Evolutionary conservation across 2,888 invertebrate genomes (phyloP), one percentile per base, ranked within the genome.

Genomic region (Campoplex capitator): DNA sequence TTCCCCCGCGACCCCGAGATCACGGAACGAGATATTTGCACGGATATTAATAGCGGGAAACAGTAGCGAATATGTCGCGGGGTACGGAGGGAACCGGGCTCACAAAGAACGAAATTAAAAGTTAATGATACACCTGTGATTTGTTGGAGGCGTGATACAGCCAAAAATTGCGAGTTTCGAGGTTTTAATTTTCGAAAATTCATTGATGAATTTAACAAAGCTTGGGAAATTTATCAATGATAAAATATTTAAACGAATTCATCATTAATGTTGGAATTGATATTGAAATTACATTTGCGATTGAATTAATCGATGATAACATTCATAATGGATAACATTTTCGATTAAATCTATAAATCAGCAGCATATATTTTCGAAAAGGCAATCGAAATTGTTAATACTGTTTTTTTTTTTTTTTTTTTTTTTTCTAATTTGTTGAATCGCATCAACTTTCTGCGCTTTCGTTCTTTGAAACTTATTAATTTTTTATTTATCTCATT

Each of bases 31-130:
- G 48, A 85, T 54, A 70, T 67, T 58, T 35, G 48, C 51, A 38
- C n/a, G 16, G 71, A 58, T 80, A 73, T 80, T 71, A 71, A 77
- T 77, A 38, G 38, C n/a, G 38, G n/a, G 38, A 74, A 51, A 71
- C 28, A 11, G 28, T 28, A 11, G 13, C 58, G 58, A 58, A 58
- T 28, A 28, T 13, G 23, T 28, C 11, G 28, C 28, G 28, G 58
- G 7, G 0, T 8, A 56, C 1, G 16, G 48, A 23, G 23, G 23
- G 23, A 23, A 23, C 23, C 23, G 23, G 51, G n/a, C 9, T 58
- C 28, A 28, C 2, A 58, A 58, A 58, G 9, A 13, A 13, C 28
- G 11, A 58, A 58, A 58, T 58, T 11, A 28, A 28, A 58, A 28
- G 58, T 28, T 3, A 28, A 28, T 51, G 0, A 51, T n/a, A 51